Evolutionary conservation across 2,113 vertebrate genomes (phyloP).

Genomic region (Sebastes schlegelii): DNA sequence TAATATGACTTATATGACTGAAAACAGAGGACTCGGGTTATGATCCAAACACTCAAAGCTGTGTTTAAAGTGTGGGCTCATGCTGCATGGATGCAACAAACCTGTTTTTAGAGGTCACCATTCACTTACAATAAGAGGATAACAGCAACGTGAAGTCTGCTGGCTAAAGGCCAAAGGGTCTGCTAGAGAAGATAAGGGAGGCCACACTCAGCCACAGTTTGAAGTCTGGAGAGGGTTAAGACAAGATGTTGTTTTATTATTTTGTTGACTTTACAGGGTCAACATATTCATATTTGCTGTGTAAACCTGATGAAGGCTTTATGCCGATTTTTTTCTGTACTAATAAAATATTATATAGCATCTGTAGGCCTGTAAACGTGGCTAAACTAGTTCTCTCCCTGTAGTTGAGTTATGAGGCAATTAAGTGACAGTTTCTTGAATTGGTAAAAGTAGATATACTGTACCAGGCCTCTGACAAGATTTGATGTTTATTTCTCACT

Average conservation of each 20-base stretch:
- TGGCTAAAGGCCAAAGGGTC: not conserved
- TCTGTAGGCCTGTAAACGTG: not conserved
- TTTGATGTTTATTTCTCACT: not conserved
- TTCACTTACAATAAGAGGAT: not conserved
- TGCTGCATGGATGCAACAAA: too few relatives aligned
- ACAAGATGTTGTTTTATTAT: not conserved
- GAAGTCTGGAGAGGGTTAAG: not conserved
- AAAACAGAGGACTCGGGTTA: too few relatives aligned
- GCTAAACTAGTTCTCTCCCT: not conserved
- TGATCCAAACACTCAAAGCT: too few relatives aligned
- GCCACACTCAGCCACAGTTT: not conserved
- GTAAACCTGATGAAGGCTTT: not conserved
- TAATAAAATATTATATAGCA: not conserved
- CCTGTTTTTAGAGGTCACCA: not conserved
- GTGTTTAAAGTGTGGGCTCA: too few relatives aligned
- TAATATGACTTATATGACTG: not conserved
- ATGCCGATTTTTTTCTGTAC: not conserved
- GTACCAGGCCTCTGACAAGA: not conserved
- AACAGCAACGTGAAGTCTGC: not conserved
- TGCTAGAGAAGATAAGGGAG: constrained; percentile 19
- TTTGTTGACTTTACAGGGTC: not conserved
- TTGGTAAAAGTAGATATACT: not conserved
- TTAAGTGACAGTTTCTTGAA: not conserved
- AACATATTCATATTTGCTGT: too few relatives aligned
- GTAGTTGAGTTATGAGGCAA: not conserved